Evolutionary conservation across 2,888 invertebrate genomes (phyloP).

Genomic region (Lasioglossum lativentre): DNA sequence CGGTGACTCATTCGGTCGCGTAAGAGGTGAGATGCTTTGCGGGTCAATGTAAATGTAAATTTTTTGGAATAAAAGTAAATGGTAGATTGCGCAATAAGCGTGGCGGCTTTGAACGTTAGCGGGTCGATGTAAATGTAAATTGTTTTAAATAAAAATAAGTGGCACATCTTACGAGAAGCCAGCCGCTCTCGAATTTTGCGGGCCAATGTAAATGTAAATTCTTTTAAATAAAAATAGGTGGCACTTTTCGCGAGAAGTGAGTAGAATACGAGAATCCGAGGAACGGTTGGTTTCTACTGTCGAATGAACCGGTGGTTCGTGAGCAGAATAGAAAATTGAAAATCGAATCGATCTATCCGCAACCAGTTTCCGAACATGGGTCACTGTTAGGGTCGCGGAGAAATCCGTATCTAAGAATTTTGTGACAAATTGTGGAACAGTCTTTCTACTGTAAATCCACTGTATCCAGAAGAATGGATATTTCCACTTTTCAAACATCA

Average conservation of each 20-base stretch:
- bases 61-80: neutral
- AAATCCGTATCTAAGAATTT: neutral
- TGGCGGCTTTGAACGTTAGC: neutral
- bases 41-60: neutral
- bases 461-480: neutral
- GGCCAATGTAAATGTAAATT: neutral
- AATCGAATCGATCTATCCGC: neutral
- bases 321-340: neutral
- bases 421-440: neutral
- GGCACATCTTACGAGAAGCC: neutral
- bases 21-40: neutral
- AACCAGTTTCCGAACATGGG: neutral
- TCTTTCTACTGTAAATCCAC: neutral
- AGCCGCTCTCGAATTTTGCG: neutral
- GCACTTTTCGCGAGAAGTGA: neutral
- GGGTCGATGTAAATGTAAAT: neutral
- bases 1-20: too few relatives aligned
- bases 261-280: neutral
- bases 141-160: neutral
- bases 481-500: neutral
- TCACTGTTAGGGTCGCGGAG: neutral
- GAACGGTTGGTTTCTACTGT: neutral
- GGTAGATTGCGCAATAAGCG: neutral
- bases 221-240: conserved; percentile 3
- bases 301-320: neutral